Percentiles rank a stretch among this genome's conserved stretches.
phyloP scores from a whole-genome alignment of 2,113 vertebrate genomes.

The Apodemus sylvaticus region DNA sequence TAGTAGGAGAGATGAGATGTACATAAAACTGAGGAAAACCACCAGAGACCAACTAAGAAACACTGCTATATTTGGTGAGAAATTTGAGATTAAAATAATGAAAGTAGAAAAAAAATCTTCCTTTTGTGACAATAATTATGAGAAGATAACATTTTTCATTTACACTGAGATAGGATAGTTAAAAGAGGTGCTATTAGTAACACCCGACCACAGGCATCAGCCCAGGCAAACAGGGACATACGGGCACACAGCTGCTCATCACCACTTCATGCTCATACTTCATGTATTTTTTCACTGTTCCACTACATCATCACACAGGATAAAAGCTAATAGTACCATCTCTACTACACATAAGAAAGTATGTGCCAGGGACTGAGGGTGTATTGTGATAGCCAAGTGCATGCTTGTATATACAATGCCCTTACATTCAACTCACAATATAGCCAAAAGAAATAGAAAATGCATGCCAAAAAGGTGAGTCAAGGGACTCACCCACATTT shows the following conservation, averaged over 20 bases:
- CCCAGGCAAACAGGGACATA: neutral
- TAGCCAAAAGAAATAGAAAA: neutral
- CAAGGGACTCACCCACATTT: neutral
- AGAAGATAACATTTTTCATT: neutral
- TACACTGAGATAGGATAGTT: slow-evolving; percentile 7
- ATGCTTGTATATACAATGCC: neutral
- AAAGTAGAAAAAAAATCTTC: neutral
- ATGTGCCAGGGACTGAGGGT: neutral
- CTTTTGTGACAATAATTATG: neutral
- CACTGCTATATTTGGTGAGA: neutral
- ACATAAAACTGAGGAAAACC: slow-evolving; percentile 50
- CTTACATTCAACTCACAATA: neutral
- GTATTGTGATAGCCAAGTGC: neutral
- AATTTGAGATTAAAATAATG: neutral
- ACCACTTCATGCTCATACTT: neutral
- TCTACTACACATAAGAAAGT: neutral
- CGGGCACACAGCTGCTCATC: neutral
- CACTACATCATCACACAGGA: neutral
- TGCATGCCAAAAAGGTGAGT: neutral
- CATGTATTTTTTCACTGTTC: neutral
- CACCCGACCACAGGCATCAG: neutral
- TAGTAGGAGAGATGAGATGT: neutral
- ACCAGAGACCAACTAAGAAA: slow-evolving; percentile 28
- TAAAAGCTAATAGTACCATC: neutral
- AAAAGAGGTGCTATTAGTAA: neutral